Percentiles rank a stretch among this genome's conserved stretches.
These are phyloP conservation scores for Drosophila carrolli DNA, from an alignment of 1,140 invertebrate species.

Conservation along the genomic window DNA sequence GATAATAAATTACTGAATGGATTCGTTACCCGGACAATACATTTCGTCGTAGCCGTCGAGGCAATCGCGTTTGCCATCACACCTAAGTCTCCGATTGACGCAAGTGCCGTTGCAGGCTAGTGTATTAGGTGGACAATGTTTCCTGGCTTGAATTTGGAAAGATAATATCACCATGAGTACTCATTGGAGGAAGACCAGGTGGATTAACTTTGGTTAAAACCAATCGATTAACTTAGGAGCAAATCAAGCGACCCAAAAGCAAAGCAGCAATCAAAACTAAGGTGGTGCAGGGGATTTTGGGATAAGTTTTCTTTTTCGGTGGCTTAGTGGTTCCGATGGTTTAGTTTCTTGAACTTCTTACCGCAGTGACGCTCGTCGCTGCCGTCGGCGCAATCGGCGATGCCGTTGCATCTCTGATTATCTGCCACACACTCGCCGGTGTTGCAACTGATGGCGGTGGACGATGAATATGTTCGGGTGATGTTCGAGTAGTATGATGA, in stretches of 20 bases:
- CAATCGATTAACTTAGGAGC: neutral
- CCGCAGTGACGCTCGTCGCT: conserved; percentile 90
- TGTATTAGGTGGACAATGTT: conserved; percentile 21
- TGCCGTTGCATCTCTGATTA: conserved; percentile 88
- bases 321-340: neutral
- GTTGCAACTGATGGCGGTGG: conserved; percentile 65
- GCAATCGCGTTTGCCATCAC: conserved; percentile 90
- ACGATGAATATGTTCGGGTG: conserved; percentile 22
- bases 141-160: conserved; percentile 40
- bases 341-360: conserved; percentile 67
- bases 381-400: conserved; percentile 89
- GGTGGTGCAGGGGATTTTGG: neutral
- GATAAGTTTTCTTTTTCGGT: neutral
- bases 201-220: neutral
- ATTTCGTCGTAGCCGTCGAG: conserved; percentile 90
- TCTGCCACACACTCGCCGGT: conserved; percentile 84
- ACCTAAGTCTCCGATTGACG: conserved; percentile 81
- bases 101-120: conserved; percentile 64
- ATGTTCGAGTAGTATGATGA: conserved; percentile 18
- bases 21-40: conserved; percentile 85
- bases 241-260: conserved; percentile 9
- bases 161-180: conserved; percentile 22
- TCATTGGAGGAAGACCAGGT: neutral
- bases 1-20: neutral
- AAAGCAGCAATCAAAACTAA: conserved; percentile 9